A percentile compares a stretch with the other conserved stretches of the same genome.
phyloP scores from a whole-genome alignment of 2,797 vertebrate genomes.

The Phataginus tetradactyla region DNA sequence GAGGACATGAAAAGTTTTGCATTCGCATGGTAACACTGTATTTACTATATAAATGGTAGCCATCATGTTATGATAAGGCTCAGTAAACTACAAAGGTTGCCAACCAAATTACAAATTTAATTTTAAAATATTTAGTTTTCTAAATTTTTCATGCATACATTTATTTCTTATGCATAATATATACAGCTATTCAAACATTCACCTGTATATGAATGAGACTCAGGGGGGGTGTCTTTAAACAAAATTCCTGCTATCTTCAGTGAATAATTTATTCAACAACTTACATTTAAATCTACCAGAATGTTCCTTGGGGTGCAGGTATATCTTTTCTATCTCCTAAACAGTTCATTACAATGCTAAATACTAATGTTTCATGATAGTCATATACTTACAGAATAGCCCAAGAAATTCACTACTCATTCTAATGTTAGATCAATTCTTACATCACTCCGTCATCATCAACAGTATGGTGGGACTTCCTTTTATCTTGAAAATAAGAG shows the following conservation, averaged over 20 bases:
- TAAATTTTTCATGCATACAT: not conserved
- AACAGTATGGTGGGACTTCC: not conserved
- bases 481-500: conserved; percentile 35
- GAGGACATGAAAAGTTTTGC: not conserved
- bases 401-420: not conserved
- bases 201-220: not conserved
- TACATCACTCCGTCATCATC: not conserved
- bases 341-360: conserved; percentile 31
- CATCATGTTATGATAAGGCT: not conserved
- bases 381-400: not conserved
- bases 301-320: not conserved
- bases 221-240: not conserved
- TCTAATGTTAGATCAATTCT: not conserved
- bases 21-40: not conserved
- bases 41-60: not conserved
- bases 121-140: not conserved
- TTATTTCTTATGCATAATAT: too few species aligned
- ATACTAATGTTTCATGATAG: not conserved
- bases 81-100: not conserved
- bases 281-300: not conserved
- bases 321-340: not conserved
- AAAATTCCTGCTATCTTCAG: not conserved
- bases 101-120: not conserved
- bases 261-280: not conserved
- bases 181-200: not conserved